Conservation (phyloP, 2,888 invertebrate genomes). For the Hydraecia micacea region DNA sequence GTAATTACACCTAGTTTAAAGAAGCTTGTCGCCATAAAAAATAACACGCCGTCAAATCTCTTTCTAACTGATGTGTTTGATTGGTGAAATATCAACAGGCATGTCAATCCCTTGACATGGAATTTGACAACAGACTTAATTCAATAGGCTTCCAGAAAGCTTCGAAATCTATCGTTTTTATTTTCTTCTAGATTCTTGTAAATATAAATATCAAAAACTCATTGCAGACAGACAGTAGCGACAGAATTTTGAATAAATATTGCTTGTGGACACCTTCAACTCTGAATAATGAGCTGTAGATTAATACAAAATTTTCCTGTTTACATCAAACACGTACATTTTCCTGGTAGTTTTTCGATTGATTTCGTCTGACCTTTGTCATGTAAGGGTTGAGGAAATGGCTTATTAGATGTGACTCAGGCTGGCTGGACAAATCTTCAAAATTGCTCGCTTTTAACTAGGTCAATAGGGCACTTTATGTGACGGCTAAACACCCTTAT, state of each 20-base stretch:
- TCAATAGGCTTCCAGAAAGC: not conserved
- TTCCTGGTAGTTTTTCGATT: slow-evolving; percentile 23
- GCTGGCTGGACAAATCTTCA: too few species aligned
- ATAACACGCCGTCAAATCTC: not conserved
- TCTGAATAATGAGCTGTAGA: not conserved
- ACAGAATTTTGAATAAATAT: slow-evolving; percentile 44
- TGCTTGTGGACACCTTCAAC: not conserved
- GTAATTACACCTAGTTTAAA: not conserved
- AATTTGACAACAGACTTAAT: not conserved
- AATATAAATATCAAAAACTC: slow-evolving; percentile 14
- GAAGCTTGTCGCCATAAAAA: not conserved
- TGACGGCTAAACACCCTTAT: too few species aligned
- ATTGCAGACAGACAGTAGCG: slow-evolving; percentile 1
- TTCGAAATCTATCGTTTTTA: not conserved
- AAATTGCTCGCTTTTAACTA: too few species aligned
- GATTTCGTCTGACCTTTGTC: not conserved
- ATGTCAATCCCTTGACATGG: not conserved
- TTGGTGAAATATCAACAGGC: not conserved
- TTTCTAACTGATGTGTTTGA: not conserved
- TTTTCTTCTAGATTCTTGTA: not conserved
- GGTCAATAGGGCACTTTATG: too few species aligned
- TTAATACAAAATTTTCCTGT: slow-evolving; percentile 54
- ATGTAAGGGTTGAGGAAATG: too few species aligned
- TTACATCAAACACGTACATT: slow-evolving; percentile 33
- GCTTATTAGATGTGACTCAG: too few species aligned